Evolutionary conservation across 2,797 vertebrate species (phyloP).

Genomic region (Pantherophis vulpinus): DNA sequence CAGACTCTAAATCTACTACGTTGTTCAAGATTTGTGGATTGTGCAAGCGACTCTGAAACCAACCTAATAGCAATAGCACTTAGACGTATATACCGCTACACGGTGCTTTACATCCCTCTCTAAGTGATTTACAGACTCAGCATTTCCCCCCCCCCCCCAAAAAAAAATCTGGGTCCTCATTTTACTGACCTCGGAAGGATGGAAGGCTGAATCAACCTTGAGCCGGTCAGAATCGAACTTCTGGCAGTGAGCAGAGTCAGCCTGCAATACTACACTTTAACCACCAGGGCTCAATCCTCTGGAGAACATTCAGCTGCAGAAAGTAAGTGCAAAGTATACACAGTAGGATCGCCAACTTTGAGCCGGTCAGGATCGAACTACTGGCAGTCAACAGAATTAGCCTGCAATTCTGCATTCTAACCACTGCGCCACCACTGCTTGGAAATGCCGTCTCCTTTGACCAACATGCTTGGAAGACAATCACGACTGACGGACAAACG

Average conservation of each 20-base stretch:
- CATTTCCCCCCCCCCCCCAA: neutral
- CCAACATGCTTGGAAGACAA: constrained; percentile 10
- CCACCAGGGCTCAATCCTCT: neutral
- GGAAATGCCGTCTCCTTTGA: constrained; percentile 30
- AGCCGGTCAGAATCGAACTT: too few species aligned
- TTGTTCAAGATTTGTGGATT: neutral
- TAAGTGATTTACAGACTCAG: neutral
- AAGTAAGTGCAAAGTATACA: neutral
- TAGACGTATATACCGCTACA: neutral
- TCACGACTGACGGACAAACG: constrained; percentile 34
- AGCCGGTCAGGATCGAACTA: too few species aligned
- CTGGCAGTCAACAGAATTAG: too few species aligned
- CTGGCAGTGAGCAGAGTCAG: too few species aligned
- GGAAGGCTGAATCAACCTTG: neutral
- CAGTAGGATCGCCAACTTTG: neutral
- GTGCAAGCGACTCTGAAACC: neutral
- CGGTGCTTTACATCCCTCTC: neutral
- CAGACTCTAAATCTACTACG: neutral
- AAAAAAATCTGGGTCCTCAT: neutral
- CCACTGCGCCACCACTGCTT: neutral
- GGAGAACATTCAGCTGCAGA: neutral
- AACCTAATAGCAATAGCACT: neutral
- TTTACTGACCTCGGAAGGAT: neutral
- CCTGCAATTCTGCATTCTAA: too few species aligned
- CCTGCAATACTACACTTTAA: too few species aligned